Conservation (phyloP, 37 sponge, comb jelly and placozoan genomes). For the Oscarella lobularis region DNA sequence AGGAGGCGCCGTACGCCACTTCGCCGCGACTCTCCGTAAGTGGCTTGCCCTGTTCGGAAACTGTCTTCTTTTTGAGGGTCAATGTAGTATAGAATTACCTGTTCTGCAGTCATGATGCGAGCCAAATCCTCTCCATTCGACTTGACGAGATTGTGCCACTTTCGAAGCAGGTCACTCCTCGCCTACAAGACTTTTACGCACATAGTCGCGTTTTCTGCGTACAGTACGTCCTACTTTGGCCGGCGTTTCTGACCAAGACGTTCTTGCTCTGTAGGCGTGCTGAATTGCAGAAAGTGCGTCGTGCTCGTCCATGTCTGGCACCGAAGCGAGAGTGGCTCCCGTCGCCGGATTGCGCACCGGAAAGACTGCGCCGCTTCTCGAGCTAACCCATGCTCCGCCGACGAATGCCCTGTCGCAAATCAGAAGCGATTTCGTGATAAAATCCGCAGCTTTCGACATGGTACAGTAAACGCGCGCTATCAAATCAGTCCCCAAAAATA, state of each 20-base stretch:
- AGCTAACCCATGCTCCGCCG: background rate
- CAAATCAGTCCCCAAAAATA: too few relatives aligned
- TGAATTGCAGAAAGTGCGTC: constrained; percentile 43
- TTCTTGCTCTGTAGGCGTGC: constrained; percentile 28
- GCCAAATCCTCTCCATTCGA: constrained; percentile 49
- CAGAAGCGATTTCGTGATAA: background rate
- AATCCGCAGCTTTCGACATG: constrained; percentile 13
- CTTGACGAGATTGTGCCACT: constrained; percentile 42
- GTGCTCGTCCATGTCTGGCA: constrained; percentile 35
- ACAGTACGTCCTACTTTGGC: too few relatives aligned
- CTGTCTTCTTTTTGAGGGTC: too few relatives aligned
- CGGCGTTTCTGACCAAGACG: too few relatives aligned
- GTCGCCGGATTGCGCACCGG: background rate
- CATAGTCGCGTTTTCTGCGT: too few relatives aligned
- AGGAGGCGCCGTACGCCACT: constrained; percentile 73
- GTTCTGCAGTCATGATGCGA: constrained; percentile 44
- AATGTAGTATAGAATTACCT: too few relatives aligned
- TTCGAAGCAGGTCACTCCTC: too few relatives aligned
- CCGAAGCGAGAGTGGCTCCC: constrained; percentile 1
- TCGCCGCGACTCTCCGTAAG: constrained; percentile 56
- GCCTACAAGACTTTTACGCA: too few relatives aligned
- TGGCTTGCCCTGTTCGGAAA: constrained; percentile 96
- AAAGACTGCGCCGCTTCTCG: background rate
- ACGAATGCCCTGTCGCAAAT: background rate
- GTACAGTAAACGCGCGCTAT: too few relatives aligned